Conservation (phyloP, 2,888 invertebrate genomes). For the Oasisia sp. region DNA sequence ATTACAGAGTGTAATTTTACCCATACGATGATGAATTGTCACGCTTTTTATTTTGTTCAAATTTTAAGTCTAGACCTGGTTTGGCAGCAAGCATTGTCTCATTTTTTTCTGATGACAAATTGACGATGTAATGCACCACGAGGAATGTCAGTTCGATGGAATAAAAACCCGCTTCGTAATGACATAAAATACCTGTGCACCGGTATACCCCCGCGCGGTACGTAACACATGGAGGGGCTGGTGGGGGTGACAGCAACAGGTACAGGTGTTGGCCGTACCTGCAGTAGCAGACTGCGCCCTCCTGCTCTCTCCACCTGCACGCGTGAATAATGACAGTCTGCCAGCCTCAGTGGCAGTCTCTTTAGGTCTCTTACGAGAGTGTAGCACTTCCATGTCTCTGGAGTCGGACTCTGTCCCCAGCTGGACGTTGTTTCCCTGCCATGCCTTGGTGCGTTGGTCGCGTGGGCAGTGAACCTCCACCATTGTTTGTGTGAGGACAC, state of each 20-base stretch:
- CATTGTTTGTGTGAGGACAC: neutral
- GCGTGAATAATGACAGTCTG: neutral
- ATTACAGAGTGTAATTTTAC: too few relatives aligned
- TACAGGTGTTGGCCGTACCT: neutral
- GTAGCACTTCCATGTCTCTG: neutral
- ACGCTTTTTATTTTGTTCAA: too few relatives aligned
- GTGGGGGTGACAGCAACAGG: neutral
- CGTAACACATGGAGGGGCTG: neutral
- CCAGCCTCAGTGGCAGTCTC: neutral
- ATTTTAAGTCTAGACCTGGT: too few relatives aligned
- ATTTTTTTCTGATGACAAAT: too few relatives aligned
- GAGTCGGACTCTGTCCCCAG: neutral
- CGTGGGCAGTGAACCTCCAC: neutral
- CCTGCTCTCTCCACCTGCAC: neutral
- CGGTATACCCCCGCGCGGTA: too few relatives aligned
- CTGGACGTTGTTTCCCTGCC: neutral
- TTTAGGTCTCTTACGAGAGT: neutral
- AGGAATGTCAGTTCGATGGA: too few relatives aligned
- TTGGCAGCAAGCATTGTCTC: too few relatives aligned
- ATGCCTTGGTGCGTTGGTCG: neutral
- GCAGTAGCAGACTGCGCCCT: neutral
- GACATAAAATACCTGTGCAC: too few relatives aligned
- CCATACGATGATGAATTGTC: too few relatives aligned
- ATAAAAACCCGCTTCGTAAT: too few relatives aligned
- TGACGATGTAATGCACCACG: too few relatives aligned